Evolutionary conservation across 2,888 invertebrate species (phyloP).

Genomic region (Cryptosula pallasiana): DNA sequence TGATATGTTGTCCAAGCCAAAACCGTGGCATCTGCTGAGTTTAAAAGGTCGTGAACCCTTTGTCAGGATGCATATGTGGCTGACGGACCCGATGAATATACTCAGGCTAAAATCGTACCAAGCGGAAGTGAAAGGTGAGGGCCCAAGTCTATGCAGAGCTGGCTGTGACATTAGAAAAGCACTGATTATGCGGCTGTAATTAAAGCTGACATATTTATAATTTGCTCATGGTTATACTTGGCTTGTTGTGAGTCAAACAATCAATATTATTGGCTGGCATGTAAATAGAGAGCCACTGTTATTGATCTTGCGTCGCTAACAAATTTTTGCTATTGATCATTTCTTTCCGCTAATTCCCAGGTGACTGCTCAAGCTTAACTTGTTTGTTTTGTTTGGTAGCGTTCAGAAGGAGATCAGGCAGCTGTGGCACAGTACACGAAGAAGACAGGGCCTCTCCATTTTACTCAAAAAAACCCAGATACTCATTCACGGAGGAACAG

Average conservation of each 20-base stretch:
- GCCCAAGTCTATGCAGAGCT: too few species aligned
- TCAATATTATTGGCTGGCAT: not conserved
- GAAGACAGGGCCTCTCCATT: slow-evolving; percentile 21
- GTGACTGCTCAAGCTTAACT: not conserved
- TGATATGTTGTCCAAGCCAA: slow-evolving; percentile 92
- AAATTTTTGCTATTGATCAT: not conserved
- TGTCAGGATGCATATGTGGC: slow-evolving; percentile 73
- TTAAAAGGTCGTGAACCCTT: slow-evolving; percentile 84
- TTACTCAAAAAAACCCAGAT: slow-evolving; percentile 65
- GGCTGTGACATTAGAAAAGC: not conserved
- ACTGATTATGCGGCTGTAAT: not conserved
- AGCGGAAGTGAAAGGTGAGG: slow-evolving; percentile 51
- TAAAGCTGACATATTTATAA: slow-evolving; percentile 4
- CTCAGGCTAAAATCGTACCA: slow-evolving; percentile 71
- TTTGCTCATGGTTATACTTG: not conserved
- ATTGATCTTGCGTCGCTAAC: not conserved
- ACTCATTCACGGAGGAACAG: slow-evolving; percentile 95
- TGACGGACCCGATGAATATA: slow-evolving; percentile 89
- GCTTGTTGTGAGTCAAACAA: not conserved
- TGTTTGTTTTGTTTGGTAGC: slow-evolving; percentile 1
- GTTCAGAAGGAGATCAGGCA: slow-evolving; percentile 14
- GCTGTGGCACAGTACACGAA: slow-evolving; percentile 11
- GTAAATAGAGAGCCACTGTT: not conserved
- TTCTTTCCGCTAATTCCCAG: not conserved
- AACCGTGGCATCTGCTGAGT: slow-evolving; percentile 98